Evolutionary conservation across 2,888 invertebrate species (phyloP), one percentile per base, ranked within the genome.

Genomic region (Polydrusus cervinus): DNA sequence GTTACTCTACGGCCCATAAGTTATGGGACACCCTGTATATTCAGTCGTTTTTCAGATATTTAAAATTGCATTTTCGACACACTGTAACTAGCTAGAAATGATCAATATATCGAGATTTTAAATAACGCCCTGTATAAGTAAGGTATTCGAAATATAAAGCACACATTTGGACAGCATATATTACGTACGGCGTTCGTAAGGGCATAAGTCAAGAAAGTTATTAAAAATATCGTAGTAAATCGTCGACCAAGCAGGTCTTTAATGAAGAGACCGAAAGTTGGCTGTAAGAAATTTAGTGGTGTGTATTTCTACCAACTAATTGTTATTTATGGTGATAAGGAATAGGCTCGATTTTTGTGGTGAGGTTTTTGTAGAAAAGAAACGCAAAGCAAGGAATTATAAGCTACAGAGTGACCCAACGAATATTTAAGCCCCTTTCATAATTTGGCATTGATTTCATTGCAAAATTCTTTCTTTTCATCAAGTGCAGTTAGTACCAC

Each of bases 141-240:
- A 66, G 40, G 18, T 51, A 51, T 53, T 40, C 18, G 38, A 30
- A 51, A 66, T 53, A 66, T 66, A 66, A 66, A 66, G 53, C 40
- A 66, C 53, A 51, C 66, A 66, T 66, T 66, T 53, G 40, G 53
- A 66, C 66, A 66, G 66, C 49, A 49, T 66, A 40, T 30, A 72
- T 67, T 62, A 64, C 43, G 30, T 71, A 64, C 14, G 55, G 49
- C 34, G 70, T 62, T 49, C 34, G 64, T 71, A 55, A 40, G 55
- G 51, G 47, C 74, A 74, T 74, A 74, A 74, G 64, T 74, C 74
- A 74, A 57, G 62, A 75, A 71, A 75, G 53, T 71, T 71, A 71
- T 75, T 75, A 71, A 75, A 75, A 75, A 71, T 64, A 68, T 55
- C 55, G 71, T 64, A 71, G 68, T 75, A 75, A 75, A 75, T 75